Conservation (phyloP, 2,888 invertebrate species). For the Mythimna ferrago region DNA sequence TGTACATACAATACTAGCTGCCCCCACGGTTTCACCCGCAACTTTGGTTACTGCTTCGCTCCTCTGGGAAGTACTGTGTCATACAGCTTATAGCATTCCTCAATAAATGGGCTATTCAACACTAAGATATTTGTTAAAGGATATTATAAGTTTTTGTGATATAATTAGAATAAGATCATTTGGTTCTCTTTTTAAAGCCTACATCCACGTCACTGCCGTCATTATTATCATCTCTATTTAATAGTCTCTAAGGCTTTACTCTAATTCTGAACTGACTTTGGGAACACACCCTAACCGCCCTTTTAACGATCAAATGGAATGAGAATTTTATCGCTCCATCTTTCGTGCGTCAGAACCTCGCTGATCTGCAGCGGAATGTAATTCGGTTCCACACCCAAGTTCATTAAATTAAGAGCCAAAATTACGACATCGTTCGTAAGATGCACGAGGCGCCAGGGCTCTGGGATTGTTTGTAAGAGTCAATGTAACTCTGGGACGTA, state of each 20-base stretch:
- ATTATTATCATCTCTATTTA: background rate
- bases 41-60: too few species aligned
- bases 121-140: too few species aligned
- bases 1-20: background rate
- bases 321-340: conserved; percentile 32
- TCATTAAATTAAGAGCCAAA: conserved; percentile 5
- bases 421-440: too few species aligned
- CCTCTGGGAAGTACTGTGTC: too few species aligned
- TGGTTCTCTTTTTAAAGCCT: background rate
- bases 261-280: conserved; percentile 6
- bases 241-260: background rate
- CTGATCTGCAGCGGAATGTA: background rate
- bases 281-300: conserved; percentile 12
- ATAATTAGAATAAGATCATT: background rate
- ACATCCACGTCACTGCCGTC: background rate
- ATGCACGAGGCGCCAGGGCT: too few species aligned
- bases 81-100: too few species aligned
- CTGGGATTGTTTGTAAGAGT: too few species aligned
- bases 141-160: background rate
- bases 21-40: too few species aligned
- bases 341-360: conserved; percentile 27
- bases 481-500: too few species aligned
- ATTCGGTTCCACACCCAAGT: background rate
- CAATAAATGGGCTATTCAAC: background rate
- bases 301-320: conserved; percentile 25